Conservation (phyloP, 1,140 invertebrate genomes). For the Protaetia brevitarsis region DNA sequence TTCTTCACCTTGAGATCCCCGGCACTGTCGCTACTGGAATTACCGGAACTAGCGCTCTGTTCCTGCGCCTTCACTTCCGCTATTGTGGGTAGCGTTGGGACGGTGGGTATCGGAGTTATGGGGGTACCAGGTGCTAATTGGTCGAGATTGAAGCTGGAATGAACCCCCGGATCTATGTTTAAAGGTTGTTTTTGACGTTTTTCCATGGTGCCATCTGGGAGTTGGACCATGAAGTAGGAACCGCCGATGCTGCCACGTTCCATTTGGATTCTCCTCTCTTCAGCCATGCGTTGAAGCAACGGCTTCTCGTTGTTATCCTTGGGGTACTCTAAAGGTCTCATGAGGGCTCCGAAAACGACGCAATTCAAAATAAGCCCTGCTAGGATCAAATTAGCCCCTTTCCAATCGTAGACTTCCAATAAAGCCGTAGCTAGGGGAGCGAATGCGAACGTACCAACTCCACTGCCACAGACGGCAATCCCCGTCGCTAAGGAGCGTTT, state of each 20-base stretch:
- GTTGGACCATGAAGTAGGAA: constrained; percentile 85
- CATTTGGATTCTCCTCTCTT: constrained; percentile 85
- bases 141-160: constrained; percentile 86
- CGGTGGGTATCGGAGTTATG: constrained; percentile 71
- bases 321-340: constrained; percentile 85
- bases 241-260: constrained; percentile 82
- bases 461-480: constrained; percentile 94
- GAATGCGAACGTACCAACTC: constrained; percentile 92
- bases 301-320: constrained; percentile 70
- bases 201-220: constrained; percentile 86
- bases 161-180: constrained; percentile 89
- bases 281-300: constrained; percentile 82
- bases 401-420: constrained; percentile 81
- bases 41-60: constrained; percentile 50
- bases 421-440: constrained; percentile 79
- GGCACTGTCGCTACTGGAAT: constrained; percentile 37
- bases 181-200: constrained; percentile 79
- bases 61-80: constrained; percentile 76
- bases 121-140: constrained; percentile 66
- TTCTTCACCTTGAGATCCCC: constrained; percentile 40
- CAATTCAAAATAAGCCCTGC: constrained; percentile 92
- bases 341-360: constrained; percentile 87
- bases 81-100: constrained; percentile 82
- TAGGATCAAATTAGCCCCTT: constrained; percentile 85
- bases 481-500: constrained; percentile 96